phyloP scores from a whole-genome alignment of 2,113 vertebrate genomes.

The Coregonus clupeaformis region DNA sequence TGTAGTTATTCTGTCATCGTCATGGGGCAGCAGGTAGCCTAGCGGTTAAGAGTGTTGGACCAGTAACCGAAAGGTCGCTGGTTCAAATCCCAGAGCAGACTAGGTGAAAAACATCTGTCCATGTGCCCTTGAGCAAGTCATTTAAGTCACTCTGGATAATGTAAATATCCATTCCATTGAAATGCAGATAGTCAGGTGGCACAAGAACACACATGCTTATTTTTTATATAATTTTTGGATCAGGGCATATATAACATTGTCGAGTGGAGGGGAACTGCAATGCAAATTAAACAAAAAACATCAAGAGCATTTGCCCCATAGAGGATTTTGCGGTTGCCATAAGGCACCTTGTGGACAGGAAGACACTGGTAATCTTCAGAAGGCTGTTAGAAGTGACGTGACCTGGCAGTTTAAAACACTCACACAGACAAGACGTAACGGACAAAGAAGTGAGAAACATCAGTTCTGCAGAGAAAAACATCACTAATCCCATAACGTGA shows the following conservation, averaged over 20 bases:
- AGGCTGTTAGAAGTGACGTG: constrained; percentile 44
- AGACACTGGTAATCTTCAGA: constrained; percentile 45
- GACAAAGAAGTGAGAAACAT: constrained; percentile 15
- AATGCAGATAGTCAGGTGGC: constrained; percentile 35
- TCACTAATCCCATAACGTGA: neutral
- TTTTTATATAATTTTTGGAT: neutral
- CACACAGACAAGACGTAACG: neutral
- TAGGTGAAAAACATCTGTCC: no score
- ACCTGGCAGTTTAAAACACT: constrained; percentile 20
- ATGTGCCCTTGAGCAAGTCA: no score
- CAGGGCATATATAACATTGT: neutral
- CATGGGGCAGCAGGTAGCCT: no score
- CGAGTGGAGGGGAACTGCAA: neutral
- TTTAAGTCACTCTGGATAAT: no score
- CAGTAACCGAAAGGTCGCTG: no score
- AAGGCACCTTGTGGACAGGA: constrained; percentile 60
- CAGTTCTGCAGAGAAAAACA: neutral
- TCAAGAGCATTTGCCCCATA: constrained; percentile 32
- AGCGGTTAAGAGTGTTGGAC: no score
- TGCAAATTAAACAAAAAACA: neutral
- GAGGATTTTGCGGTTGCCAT: constrained; percentile 52
- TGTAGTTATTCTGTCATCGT: neutral
- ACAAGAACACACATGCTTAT: neutral
- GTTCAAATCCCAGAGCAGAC: no score
- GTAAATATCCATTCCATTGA: neutral